Evolutionary conservation across 2,888 invertebrate genomes (phyloP), one percentile per base, ranked within the genome.

Genomic region (Drosophila lacicola): DNA sequence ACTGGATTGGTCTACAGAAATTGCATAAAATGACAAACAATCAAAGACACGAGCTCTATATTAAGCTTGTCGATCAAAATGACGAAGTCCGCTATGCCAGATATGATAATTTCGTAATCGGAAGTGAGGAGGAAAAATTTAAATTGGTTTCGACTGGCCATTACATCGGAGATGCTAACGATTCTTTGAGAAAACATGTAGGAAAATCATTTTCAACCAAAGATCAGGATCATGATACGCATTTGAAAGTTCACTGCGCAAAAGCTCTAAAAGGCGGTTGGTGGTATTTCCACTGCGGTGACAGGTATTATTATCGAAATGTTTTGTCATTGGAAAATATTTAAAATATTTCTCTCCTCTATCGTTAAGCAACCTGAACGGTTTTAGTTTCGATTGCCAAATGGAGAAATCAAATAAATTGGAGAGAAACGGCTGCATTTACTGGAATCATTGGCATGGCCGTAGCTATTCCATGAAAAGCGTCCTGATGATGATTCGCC

Each of bases 401-500:
- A 4, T 46, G 29, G 14, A 46, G 33, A 10, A 46, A 2, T 29
- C 47, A 33, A 47, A 57, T 19, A 1, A 19, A 1, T n/a, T 56
- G 13, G 46, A 29, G 8, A n/a, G 2, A 0, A 13, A 11, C 3
- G 56, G 37, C 8, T 56, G 56, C 56, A 56, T 56, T 13, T 46
- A 13, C 25, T 46, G 46, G 46, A 0, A 37, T 0, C 4, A 3
- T 4, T 46, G 46, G 46, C 46, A 14, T 14, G 46, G 46, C 29
- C 29, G 46, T 10, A 46, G 46, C 14, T 14, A 46, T 11, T 56
- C 56, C 4, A 14, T 56, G 8, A 14, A 25, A 19, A 10, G 11
- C 3, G 56, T 46, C 1, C 56, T 46, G 17, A 46, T 56, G 46
- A 56, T 56, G 56, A 56, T 56, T 13, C 56, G 56, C 4, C 56